phyloP scores from a whole-genome alignment of 1,140 invertebrate species.

The Wiebesia pumilae region DNA sequence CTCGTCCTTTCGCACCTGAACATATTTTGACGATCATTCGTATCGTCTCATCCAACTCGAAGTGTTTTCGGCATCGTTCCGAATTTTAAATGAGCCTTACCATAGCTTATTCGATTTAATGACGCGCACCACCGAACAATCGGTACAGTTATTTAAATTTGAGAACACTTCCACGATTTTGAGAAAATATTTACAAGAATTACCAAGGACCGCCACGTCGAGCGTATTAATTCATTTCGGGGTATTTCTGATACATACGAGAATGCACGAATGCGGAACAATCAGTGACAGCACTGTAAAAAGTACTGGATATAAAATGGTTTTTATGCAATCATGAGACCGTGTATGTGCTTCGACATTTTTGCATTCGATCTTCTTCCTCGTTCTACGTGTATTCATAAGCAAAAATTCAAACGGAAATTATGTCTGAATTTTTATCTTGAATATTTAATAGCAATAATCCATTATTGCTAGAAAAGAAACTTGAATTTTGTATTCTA shows the following conservation, averaged over 20 bases:
- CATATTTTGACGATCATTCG: too few species aligned
- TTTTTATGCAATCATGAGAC: neutral
- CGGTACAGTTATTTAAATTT: slow-evolving; percentile 32
- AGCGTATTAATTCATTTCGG: neutral
- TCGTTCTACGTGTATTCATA: neutral
- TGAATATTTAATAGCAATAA: too few species aligned
- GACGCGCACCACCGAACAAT: neutral
- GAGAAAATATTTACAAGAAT: slow-evolving; percentile 43
- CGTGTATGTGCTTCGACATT: too few species aligned
- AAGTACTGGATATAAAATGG: neutral
- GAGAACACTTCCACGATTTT: neutral
- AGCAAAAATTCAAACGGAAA: neutral
- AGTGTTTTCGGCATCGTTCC: neutral
- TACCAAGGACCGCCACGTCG: neutral
- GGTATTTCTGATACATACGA: neutral
- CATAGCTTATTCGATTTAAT: neutral
- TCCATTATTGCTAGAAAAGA: too few species aligned
- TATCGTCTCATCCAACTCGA: too few species aligned
- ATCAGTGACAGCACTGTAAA: neutral
- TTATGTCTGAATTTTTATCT: neutral
- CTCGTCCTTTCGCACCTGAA: too few species aligned
- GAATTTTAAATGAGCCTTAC: neutral
- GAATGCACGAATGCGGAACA: slow-evolving; percentile 5
- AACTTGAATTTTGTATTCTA: too few species aligned
- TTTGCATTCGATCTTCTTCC: neutral